These are phyloP conservation scores for Odontomyia ornata DNA, from an alignment of 2,888 invertebrate genomes.

Conservation along the genomic window DNA sequence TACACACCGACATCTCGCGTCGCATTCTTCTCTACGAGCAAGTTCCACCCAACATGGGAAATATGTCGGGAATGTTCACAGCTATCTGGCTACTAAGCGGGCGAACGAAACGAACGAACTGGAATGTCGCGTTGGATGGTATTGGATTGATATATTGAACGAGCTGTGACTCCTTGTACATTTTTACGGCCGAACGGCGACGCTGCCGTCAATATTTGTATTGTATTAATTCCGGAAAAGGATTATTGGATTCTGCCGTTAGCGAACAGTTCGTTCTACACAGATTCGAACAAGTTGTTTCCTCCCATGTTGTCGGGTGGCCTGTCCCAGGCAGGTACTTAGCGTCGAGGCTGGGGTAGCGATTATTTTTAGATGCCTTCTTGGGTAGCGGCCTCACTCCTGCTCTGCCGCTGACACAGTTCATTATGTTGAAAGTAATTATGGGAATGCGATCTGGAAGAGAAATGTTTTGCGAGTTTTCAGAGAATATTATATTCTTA, in stretches of 20 bases:
- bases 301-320: background rate
- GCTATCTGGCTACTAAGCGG: too few relatives aligned
- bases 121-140: background rate
- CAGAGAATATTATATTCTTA: conserved; percentile 7
- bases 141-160: background rate
- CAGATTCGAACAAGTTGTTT: background rate
- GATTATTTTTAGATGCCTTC: conserved; percentile 3
- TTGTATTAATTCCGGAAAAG: conserved; percentile 24
- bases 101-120: background rate
- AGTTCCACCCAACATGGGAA: too few relatives aligned
- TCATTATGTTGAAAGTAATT: conserved; percentile 15
- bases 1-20: background rate
- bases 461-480: conserved; percentile 21
- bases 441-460: background rate
- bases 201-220: conserved; percentile 31
- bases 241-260: conserved; percentile 22
- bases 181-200: background rate
- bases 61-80: too few relatives aligned
- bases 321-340: background rate
- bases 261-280: background rate
- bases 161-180: background rate
- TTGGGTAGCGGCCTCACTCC: background rate
- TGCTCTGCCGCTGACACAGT: conserved; percentile 11
- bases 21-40: background rate
- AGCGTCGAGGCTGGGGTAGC: background rate